Base-by-base conservation (phyloP, 2,888 invertebrate species). In the Trissolcus japonicus region DNA sequence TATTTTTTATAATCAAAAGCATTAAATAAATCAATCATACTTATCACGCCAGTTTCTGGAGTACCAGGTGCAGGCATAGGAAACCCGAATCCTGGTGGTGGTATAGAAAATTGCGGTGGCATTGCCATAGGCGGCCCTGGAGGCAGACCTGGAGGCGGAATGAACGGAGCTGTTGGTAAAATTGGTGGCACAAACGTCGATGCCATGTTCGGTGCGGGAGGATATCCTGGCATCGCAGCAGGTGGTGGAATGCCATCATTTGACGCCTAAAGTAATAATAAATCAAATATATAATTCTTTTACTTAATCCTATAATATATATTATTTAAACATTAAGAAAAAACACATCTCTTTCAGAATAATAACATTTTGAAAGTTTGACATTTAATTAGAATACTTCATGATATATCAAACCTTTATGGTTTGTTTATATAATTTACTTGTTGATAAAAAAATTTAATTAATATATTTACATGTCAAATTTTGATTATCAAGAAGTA, bases 21-120 rank as follows among this genome's bases (percentile, higher is more conserved):
- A 25, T 25, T 25, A 25, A 41, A 43, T 43, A 3, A 13, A 29
- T 62, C 3, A 14, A 29, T 57, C 51, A 74, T 83, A 88, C 89
- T 86, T 72, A 89, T 89, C 1, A 89, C 88, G 66, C 86, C 84
- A 14, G 86, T 72, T 51, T 89, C 89, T 3, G 85, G 82, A 29
- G 86, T 79, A 72, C 86, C 82, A 21, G 85, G 83, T 14, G 83
- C 82, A 14, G 82, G 77, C 7, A 89, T 86, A 16, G 88, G 86
- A 78, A 87, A 89, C 11, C 91, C 91, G 87, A 94, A 94, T 41
- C 95, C 95, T 11, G 95, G 95, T 21, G 95, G 95, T 43, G 95
- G 95, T 86, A 95, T 93, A 46, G 92, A 93, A 87, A 95, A 95
- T 19, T 94, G 93, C 21, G 94, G 93, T 72, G 94, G 92, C 90